Evolutionary conservation across 2,888 invertebrate genomes (phyloP).

Genomic region (Catocala sponsa): DNA sequence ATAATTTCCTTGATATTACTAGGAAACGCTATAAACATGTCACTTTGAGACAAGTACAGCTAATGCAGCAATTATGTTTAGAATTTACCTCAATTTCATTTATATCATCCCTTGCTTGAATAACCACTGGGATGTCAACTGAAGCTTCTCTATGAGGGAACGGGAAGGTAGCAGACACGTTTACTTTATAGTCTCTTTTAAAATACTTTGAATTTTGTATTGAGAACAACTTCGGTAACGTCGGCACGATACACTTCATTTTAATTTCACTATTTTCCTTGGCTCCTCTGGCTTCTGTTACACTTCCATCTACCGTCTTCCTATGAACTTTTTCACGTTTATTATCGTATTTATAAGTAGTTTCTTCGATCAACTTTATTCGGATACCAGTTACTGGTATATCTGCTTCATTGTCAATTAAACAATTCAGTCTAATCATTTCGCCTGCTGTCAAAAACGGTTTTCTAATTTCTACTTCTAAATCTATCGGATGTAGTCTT

Average conservation of each 20-base stretch:
- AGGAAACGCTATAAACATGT: too few species aligned
- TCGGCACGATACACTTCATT: slow-evolving; percentile 9
- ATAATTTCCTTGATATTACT: too few species aligned
- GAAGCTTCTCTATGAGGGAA: slow-evolving; percentile 13
- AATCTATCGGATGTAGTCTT: slow-evolving; percentile 6
- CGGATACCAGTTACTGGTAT: slow-evolving; percentile 10
- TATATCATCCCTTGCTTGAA: slow-evolving; percentile 7
- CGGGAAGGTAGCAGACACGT: slow-evolving; percentile 13
- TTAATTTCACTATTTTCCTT: slow-evolving; percentile 23
- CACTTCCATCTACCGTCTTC: slow-evolving; percentile 6
- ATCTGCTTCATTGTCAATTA: slow-evolving; percentile 14
- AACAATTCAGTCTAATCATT: slow-evolving; percentile 7
- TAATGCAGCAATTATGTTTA: background rate
- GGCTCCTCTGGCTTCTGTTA: slow-evolving; percentile 15
- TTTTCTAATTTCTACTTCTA: slow-evolving; percentile 9
- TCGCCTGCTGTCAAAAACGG: slow-evolving; percentile 14
- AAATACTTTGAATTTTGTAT: slow-evolving; percentile 27
- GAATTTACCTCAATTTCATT: background rate
- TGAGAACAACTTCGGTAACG: slow-evolving; percentile 13
- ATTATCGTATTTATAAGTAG: slow-evolving; percentile 22
- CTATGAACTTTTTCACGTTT: slow-evolving; percentile 7
- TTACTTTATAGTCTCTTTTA: slow-evolving; percentile 22
- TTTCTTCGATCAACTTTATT: slow-evolving; percentile 19
- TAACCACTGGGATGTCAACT: slow-evolving; percentile 24
- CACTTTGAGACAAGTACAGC: too few species aligned